phyloP scores from a whole-genome alignment of 2,888 invertebrate genomes.

The Acrobasis suavella region DNA sequence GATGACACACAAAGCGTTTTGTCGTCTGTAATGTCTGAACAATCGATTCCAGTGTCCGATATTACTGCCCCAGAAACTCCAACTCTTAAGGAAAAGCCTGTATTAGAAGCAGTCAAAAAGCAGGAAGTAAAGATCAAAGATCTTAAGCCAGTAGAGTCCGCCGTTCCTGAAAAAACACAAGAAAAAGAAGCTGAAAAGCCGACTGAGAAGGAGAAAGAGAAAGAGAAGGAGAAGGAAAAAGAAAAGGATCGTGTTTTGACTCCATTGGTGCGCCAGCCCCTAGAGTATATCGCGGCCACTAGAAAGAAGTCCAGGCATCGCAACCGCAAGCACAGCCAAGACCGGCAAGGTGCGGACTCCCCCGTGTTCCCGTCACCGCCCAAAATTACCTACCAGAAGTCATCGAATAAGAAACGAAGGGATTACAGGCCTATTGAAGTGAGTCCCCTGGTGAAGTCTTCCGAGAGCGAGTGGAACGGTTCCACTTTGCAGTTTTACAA shows the following conservation, averaged over 20 bases:
- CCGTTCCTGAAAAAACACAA: conserved; percentile 54
- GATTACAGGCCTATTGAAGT: conserved; percentile 82
- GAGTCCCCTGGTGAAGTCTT: conserved; percentile 71
- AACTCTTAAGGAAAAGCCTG: conserved; percentile 74
- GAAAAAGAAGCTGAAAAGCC: conserved; percentile 43
- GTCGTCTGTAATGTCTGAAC: conserved; percentile 89
- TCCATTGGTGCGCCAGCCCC: conserved; percentile 87
- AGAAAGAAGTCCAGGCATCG: conserved; percentile 87
- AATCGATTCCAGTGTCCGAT: conserved; percentile 87
- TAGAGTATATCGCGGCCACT: conserved; percentile 88
- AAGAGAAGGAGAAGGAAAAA: conserved; percentile 54
- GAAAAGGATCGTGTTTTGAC: conserved; percentile 81
- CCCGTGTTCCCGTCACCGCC: conserved; percentile 87
- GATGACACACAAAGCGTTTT: conserved; percentile 89
- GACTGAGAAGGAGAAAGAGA: conserved; percentile 52
- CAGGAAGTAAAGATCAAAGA: conserved; percentile 61
- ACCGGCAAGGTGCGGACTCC: conserved; percentile 85
- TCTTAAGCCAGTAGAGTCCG: conserved; percentile 60
- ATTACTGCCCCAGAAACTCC: conserved; percentile 80
- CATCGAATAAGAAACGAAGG: conserved; percentile 81
- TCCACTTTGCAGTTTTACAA: conserved; percentile 87
- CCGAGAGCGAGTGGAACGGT: conserved; percentile 85
- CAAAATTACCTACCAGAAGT: conserved; percentile 83
- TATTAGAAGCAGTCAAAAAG: conserved; percentile 56
- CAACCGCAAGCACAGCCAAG: conserved; percentile 84